Conservation (phyloP, 92 coral and sea anemone genomes). For the Umimayanthus chanpuru region DNA sequence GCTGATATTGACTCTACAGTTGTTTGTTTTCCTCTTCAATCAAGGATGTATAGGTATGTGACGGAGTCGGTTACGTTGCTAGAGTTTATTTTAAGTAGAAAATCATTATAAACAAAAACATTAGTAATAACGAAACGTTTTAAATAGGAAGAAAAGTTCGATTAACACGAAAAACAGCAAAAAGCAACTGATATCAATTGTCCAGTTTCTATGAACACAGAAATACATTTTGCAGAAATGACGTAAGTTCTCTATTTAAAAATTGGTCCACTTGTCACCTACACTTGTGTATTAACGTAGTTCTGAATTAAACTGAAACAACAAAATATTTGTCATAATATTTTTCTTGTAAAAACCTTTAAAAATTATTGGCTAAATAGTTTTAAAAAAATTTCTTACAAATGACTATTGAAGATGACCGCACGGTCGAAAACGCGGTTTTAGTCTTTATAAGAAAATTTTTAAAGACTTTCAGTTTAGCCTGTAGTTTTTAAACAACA, state of each 20-base stretch:
- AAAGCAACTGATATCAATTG: not conserved
- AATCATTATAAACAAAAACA: not conserved
- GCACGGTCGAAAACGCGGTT: not conserved
- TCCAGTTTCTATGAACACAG: not conserved
- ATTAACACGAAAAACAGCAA: not conserved
- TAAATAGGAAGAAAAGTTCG: not conserved
- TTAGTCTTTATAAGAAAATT: not conserved
- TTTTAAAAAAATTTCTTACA: too few species aligned
- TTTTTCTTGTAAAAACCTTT: too few species aligned
- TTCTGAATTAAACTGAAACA: too few species aligned
- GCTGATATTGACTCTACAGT: too few species aligned
- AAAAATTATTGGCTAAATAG: too few species aligned
- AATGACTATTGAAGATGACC: too few species aligned
- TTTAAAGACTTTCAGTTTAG: too few species aligned
- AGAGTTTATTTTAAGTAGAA: not conserved
- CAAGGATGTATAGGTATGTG: too few species aligned
- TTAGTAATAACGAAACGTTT: not conserved
- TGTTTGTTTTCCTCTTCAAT: too few species aligned
- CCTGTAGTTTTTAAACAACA: not conserved
- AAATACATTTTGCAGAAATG: conserved; percentile 11
- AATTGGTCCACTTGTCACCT: not conserved
- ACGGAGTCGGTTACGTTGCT: too few species aligned
- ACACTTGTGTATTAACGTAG: not conserved
- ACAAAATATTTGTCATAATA: not conserved
- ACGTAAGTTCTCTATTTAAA: conserved; percentile 1